These are phyloP conservation scores for Ectropis grisescens DNA, from an alignment of 1,140 invertebrate genomes.

Conservation along the genomic window DNA sequence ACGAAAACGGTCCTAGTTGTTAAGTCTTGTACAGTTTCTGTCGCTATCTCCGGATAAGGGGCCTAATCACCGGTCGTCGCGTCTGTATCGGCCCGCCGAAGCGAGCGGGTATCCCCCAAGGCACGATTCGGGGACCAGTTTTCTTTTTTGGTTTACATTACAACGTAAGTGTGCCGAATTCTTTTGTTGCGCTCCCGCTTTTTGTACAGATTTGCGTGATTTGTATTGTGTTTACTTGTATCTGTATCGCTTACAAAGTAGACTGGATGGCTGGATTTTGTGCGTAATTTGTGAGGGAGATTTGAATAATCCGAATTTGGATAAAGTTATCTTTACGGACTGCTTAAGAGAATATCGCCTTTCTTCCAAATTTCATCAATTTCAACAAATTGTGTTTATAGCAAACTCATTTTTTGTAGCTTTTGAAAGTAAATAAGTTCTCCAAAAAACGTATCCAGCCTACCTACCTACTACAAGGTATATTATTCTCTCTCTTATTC, in stretches of 20 bases:
- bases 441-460: too few species aligned
- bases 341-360: neutral
- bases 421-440: too few species aligned
- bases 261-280: too few species aligned
- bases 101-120: constrained; percentile 51
- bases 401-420: too few species aligned
- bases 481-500: too few species aligned
- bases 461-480: too few species aligned
- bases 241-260: constrained; percentile 4
- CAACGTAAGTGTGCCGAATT: constrained; percentile 61
- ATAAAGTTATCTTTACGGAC: too few species aligned
- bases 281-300: too few species aligned
- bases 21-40: constrained; percentile 69
- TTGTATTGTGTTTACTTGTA: constrained; percentile 30
- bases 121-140: constrained; percentile 62
- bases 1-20: constrained; percentile 67
- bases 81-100: constrained; percentile 61
- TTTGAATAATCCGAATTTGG: too few species aligned
- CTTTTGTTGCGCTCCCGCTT: constrained; percentile 51
- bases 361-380: neutral
- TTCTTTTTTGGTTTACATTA: constrained; percentile 67
- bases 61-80: constrained; percentile 67
- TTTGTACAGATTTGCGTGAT: constrained; percentile 43
- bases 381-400: too few species aligned
- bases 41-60: constrained; percentile 68